A percentile compares a stretch with the other conserved stretches of the same genome.
Conservation (phyloP, 2,888 invertebrate species). For the Helleia helle region DNA sequence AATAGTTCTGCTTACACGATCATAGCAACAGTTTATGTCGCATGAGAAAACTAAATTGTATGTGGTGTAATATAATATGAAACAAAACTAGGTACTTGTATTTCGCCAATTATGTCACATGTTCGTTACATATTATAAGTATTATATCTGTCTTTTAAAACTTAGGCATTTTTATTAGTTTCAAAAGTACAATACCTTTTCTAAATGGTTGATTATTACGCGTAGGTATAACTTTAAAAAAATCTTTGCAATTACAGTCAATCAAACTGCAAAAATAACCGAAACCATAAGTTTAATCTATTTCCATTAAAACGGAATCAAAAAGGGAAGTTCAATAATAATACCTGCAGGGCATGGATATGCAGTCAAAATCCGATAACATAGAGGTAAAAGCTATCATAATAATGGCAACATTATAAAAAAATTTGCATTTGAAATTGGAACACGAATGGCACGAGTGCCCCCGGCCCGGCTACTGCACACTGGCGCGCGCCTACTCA, state of each 20-base stretch:
- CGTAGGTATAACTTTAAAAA: no score
- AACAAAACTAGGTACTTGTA: no score
- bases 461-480: conserved; percentile 61
- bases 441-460: conserved; percentile 63
- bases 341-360: conserved; percentile 33
- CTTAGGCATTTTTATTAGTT: no score
- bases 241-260: conserved; percentile 5
- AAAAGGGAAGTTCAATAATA: conserved; percentile 31
- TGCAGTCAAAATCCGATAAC: conserved; percentile 45
- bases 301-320: conserved; percentile 23
- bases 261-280: not conserved
- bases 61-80: no score
- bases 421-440: conserved; percentile 66
- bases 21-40: no score
- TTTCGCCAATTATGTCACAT: no score
- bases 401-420: conserved; percentile 26
- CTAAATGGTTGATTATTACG: no score
- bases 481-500: conserved; percentile 26
- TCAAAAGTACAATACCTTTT: no score
- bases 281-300: conserved; percentile 8
- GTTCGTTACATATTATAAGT: no score
- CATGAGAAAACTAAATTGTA: no score
- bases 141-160: no score
- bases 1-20: no score
- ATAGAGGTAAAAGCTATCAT: conserved; percentile 36